Conservation (phyloP, 2,113 vertebrate genomes). For the Arvicanthis niloticus region DNA sequence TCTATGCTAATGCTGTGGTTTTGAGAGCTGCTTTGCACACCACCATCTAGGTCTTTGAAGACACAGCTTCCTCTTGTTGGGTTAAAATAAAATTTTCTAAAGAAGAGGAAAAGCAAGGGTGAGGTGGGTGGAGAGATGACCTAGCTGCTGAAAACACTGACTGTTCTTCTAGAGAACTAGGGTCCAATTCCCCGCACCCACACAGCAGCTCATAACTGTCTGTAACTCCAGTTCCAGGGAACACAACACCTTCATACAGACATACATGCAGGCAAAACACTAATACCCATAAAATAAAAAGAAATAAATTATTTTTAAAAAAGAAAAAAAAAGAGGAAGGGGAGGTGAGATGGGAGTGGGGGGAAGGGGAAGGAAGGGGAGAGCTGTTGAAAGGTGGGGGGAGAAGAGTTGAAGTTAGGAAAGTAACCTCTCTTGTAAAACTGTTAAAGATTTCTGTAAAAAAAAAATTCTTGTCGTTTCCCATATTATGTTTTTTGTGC, state of each 20-base stretch:
- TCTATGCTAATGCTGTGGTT: background rate
- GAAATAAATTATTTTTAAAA: background rate
- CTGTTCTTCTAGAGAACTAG: background rate
- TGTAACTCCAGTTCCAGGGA: background rate
- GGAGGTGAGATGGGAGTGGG: background rate
- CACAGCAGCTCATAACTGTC: background rate
- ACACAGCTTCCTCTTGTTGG: background rate
- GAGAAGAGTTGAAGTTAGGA: background rate
- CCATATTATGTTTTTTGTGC: background rate
- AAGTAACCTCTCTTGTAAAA: background rate
- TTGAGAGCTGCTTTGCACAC: background rate
- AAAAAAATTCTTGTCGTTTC: background rate
- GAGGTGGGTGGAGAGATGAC: background rate
- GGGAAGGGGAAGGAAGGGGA: background rate
- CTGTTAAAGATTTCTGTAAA: background rate
- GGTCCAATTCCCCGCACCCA: background rate
- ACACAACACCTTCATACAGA: background rate
- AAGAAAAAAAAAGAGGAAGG: background rate
- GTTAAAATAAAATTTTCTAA: background rate
- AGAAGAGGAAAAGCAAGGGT: background rate
- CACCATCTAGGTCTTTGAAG: background rate
- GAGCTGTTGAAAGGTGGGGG: background rate
- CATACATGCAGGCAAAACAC: background rate
- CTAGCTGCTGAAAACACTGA: background rate
- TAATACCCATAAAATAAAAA: background rate